A percentile compares a stretch with the other conserved stretches of the same genome.
These are phyloP conservation scores for Grantiella picta DNA, from an alignment of 2,113 vertebrate genomes.

Conservation along the genomic window DNA sequence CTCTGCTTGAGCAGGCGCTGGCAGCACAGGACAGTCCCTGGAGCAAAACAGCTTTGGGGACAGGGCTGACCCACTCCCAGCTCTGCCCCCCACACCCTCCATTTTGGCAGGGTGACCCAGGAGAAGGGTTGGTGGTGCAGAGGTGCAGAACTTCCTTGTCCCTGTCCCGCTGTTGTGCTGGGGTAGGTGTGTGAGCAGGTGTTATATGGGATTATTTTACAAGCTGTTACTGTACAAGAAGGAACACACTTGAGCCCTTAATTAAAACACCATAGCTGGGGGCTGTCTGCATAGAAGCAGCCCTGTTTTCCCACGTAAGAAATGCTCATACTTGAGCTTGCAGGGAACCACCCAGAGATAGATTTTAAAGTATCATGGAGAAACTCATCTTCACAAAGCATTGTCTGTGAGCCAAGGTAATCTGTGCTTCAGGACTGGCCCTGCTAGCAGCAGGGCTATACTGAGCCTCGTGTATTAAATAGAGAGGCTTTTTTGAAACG, in stretches of 20 bases:
- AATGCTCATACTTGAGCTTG: not conserved
- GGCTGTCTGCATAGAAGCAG: not conserved
- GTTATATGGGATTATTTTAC: not conserved
- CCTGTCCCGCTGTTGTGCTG: fast-evolving
- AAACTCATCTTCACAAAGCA: not conserved
- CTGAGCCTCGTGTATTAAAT: not conserved
- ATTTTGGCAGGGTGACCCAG: not conserved
- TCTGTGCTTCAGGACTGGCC: not conserved
- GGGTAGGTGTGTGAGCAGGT: fast-evolving
- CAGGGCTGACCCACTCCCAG: not conserved
- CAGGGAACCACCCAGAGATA: not conserved
- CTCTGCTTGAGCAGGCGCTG: fast-evolving
- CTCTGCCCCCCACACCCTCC: not conserved
- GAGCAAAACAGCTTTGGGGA: not conserved
- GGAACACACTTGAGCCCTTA: not conserved
- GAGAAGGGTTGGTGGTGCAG: not conserved
- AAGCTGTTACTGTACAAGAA: not conserved
- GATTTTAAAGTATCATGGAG: not conserved
- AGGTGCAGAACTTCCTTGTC: not conserved
- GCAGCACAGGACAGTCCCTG: not conserved
- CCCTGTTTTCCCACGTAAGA: not conserved
- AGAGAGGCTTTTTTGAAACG: not conserved
- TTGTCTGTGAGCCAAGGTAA: not conserved
- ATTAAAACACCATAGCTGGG: not conserved
- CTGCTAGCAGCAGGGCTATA: not conserved